phyloP scores from a whole-genome alignment of 2,113 vertebrate genomes.

The Vombatus ursinus region DNA sequence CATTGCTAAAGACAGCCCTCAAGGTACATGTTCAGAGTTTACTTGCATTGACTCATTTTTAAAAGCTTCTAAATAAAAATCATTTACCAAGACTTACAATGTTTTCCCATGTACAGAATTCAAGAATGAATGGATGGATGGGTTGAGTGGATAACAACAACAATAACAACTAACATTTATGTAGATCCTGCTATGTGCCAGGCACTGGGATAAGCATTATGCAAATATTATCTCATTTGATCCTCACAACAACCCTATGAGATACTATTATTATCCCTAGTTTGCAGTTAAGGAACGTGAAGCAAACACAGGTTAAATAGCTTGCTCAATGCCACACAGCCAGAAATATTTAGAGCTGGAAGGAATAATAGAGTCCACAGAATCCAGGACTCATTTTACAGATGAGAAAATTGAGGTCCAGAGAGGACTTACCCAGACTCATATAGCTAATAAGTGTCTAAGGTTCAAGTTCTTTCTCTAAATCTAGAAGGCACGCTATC shows the following conservation, averaged over 20 bases:
- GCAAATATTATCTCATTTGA: neutral
- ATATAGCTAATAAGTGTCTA: neutral
- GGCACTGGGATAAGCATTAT: neutral
- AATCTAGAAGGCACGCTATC: neutral
- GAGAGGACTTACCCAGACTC: neutral
- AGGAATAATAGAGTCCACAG: neutral
- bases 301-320: neutral
- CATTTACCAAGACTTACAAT: neutral
- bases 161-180: neutral
- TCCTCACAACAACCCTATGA: neutral
- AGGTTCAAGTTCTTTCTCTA: neutral
- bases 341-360: neutral
- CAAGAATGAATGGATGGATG: neutral
- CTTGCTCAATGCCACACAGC: neutral
- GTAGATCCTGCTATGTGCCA: neutral
- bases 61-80: neutral
- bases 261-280: neutral
- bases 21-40: neutral
- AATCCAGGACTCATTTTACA: neutral
- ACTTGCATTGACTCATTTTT: neutral
- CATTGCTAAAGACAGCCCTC: neutral
- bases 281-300: slow-evolving; percentile 15
- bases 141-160: neutral
- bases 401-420: neutral
- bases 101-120: neutral